Conservation (phyloP, 1,140 invertebrate species). For the Cheumatopsyche charites region DNA sequence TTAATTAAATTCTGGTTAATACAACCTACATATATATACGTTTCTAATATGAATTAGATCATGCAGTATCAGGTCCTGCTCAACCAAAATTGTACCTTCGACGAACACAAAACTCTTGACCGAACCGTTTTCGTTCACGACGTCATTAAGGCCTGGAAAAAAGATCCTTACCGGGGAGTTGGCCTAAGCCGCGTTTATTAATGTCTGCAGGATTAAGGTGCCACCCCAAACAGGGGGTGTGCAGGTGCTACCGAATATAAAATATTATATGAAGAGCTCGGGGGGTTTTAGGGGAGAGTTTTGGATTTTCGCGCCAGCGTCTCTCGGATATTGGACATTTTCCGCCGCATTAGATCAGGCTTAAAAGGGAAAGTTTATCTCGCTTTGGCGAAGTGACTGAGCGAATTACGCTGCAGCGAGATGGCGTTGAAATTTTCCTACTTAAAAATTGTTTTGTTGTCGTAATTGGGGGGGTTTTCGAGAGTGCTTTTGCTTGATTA, state of each 20-base stretch:
- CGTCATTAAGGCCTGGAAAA: slow-evolving; percentile 38
- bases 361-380: not conserved
- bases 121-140: slow-evolving; percentile 46
- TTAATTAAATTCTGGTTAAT: no score
- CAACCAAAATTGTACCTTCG: no score
- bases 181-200: slow-evolving; percentile 47
- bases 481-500: no score
- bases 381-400: no score
- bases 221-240: slow-evolving; percentile 14
- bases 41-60: no score
- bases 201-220: slow-evolving; percentile 46
- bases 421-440: not conserved
- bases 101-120: slow-evolving; percentile 9
- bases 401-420: no score
- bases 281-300: not conserved
- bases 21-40: no score
- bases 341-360: slow-evolving; percentile 6
- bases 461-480: not conserved
- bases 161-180: not conserved
- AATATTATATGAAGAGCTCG: not conserved
- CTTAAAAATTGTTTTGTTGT: not conserved
- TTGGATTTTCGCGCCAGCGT: not conserved
- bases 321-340: not conserved
- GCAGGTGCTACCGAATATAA: slow-evolving; percentile 25
- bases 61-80: no score